Evolutionary conservation across 2,888 invertebrate species (phyloP), one percentile per base, ranked within the genome.

Genomic region (Exephanes ischioxanthus): DNA sequence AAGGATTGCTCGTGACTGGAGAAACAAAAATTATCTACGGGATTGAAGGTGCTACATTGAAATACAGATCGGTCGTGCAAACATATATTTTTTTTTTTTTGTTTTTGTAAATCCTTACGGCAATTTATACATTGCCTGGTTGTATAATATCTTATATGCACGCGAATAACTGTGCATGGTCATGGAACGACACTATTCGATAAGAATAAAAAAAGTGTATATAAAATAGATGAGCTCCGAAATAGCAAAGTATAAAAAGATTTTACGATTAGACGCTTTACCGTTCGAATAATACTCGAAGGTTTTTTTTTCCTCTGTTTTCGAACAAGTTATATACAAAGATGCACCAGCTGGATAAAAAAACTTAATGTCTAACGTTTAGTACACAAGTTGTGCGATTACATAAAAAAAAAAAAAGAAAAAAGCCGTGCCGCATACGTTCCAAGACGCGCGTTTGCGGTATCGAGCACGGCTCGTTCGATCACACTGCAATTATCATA

Each of bases 321-420:
- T 33, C 70, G 68, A 85, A 86, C 70, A 75, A 85, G 81, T 81
- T 86, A 85, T 86, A 84, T 86, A 86, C 85, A 86, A 79, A 82
- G 75, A 85, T 79, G 85, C 84, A 86, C 84, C 84, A 84, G 14
- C 80, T 80, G 77, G 33, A 70, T 78, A 76, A 51, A 85, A 73
- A 70, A 30, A 71, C 68, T 83, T 79, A 83, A 71, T 16, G 76
- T 72, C 66, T 45, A 83, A 83, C 72, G 72, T 83, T 80, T 80
- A 76, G 66, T 73, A 78, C 61, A 78, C 80, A 26, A 26, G 26
- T 58, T 30, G 77, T 86, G 78, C 86, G 77, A 22, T 78, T 70
- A 45, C 45, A 70, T 78, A 55, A 78, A 77, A 77, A 63, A 80
- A 53, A 45, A 45, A 0, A 45, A 45, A n/a, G n/a, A n/a, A 45